A percentile compares a stretch with the other conserved stretches of the same genome.
Conservation (phyloP, 2,113 vertebrate species). For the Paedocypris sp. region DNA sequence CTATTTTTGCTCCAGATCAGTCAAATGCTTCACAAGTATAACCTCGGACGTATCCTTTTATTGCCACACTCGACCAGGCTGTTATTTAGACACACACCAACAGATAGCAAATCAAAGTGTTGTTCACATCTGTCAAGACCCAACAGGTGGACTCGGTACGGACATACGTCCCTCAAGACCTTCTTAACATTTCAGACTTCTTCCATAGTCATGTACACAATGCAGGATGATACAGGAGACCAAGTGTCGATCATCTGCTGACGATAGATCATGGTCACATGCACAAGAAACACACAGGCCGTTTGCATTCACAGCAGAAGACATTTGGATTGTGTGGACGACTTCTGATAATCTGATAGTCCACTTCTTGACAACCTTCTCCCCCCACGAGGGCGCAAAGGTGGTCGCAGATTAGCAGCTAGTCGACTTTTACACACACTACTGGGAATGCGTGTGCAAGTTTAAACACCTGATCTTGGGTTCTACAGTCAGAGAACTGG, state of each 20-base stretch:
- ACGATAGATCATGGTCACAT: slow-evolving; percentile 48
- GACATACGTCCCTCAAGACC: slow-evolving; percentile 28
- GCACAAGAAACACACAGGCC: slow-evolving; percentile 46
- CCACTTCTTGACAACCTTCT: too few relatives aligned
- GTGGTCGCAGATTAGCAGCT: not conserved
- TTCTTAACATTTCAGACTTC: not conserved
- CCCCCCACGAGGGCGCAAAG: not conserved
- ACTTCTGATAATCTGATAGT: too few relatives aligned
- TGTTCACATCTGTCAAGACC: slow-evolving; percentile 41
- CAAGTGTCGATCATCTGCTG: not conserved
- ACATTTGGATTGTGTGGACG: too few relatives aligned
- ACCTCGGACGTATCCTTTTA: slow-evolving; percentile 34
- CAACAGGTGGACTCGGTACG: slow-evolving; percentile 19
- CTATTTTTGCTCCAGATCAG: slow-evolving; percentile 63
- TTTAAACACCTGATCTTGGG: not conserved
- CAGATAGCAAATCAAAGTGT: slow-evolving; percentile 26
- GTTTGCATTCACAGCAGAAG: slow-evolving; percentile 31
- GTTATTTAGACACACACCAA: slow-evolving; percentile 31
- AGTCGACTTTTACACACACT: not conserved
- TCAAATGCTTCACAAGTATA: slow-evolving; percentile 51
- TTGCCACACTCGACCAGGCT: slow-evolving; percentile 31
- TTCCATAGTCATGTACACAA: not conserved
- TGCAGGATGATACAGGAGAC: not conserved
- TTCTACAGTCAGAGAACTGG: not conserved
- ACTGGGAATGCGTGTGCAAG: not conserved